Percentiles rank a stretch among this genome's conserved stretches.
Evolutionary conservation across 2,113 vertebrate species (phyloP).

Genomic region (Sitta europaea): DNA sequence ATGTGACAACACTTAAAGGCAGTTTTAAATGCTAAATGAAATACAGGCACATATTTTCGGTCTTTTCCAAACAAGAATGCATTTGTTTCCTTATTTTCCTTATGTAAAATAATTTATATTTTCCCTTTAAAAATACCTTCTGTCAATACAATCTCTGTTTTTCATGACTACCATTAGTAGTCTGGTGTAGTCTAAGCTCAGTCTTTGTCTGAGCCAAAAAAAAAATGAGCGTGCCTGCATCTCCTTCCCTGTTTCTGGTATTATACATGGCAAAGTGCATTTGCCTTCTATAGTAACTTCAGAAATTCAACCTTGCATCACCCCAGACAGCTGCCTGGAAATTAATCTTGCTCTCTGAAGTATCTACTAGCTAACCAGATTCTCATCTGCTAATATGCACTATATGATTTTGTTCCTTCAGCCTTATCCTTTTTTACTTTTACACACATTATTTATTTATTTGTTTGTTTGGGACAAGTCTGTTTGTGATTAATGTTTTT

Average conservation of each 20-base stretch:
- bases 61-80: background rate
- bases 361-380: background rate
- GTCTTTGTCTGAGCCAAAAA: background rate
- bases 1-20: background rate
- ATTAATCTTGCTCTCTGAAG: background rate
- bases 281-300: background rate
- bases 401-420: background rate
- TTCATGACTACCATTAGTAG: background rate
- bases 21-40: background rate
- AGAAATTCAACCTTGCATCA: constrained; percentile 24
- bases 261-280: background rate
- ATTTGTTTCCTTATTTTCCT: background rate
- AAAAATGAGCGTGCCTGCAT: background rate
- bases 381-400: background rate
- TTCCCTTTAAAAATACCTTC: background rate
- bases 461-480: background rate
- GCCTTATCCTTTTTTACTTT: background rate
- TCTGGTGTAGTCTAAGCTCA: too few relatives aligned
- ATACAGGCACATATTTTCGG: background rate
- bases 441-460: background rate
- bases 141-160: background rate
- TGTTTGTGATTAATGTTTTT: constrained; percentile 23
- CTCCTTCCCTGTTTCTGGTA: background rate
- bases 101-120: background rate
- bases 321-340: constrained; percentile 18